phyloP scores from a whole-genome alignment of 2,797 vertebrate species.

The Scarus forsteni region DNA sequence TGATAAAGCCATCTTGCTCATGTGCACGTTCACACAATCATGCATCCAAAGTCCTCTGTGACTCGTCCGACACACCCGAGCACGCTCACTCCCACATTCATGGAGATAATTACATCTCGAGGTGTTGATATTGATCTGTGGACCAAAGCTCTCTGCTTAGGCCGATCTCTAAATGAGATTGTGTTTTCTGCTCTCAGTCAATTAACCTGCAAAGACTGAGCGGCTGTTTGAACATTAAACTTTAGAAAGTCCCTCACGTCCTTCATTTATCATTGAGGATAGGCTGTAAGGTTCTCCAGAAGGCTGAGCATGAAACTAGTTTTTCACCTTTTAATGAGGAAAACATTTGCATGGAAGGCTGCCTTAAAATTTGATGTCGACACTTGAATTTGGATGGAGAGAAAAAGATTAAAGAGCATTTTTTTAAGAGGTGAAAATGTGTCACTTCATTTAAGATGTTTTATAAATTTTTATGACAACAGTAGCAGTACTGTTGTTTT shows the following conservation, averaged over 20 bases:
- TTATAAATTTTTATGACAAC: too few species aligned
- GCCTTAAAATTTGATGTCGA: too few species aligned
- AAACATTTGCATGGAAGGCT: too few species aligned
- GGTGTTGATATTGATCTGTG: constrained; percentile 32
- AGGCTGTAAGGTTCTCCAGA: background rate
- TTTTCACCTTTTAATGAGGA: too few species aligned
- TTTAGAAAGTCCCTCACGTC: background rate
- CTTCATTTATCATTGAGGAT: background rate
- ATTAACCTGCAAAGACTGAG: constrained; percentile 15
- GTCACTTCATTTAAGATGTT: too few species aligned
- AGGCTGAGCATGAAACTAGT: too few species aligned
- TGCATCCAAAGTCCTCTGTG: background rate
- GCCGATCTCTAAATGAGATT: constrained; percentile 12
- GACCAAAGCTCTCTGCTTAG: constrained; percentile 6
- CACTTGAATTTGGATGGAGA: too few species aligned
- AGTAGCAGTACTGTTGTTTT: too few species aligned
- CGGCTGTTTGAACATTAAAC: constrained; percentile 2
- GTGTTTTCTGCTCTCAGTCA: constrained; percentile 13
- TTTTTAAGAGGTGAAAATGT: too few species aligned
- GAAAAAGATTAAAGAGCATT: too few species aligned
- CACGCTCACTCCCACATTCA: constrained; percentile 2
- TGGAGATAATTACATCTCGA: constrained; percentile 24
- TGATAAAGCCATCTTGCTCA: too few species aligned
- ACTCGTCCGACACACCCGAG: background rate
- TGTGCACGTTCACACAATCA: background rate